Evolutionary conservation across 2,797 vertebrate genomes (phyloP), one percentile per base, ranked within the genome.

Genomic region (Acanthopagrus latus): DNA sequence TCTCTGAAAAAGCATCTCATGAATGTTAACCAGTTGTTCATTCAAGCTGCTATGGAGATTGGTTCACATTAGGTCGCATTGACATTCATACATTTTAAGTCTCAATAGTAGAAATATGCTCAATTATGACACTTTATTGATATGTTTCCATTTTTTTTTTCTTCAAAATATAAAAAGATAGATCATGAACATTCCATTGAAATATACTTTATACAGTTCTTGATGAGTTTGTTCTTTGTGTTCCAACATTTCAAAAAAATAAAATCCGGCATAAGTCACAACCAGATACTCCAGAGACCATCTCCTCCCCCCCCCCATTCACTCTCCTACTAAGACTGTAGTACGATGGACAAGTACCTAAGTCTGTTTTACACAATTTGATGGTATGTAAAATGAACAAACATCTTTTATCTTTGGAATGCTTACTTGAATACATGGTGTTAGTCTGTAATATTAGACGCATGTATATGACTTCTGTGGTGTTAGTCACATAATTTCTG

Each of bases 161-260:
- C 85, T 93, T 92, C 83, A 93, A 94, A 95, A 95, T 95, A 95
- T 95, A 94, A 95, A 95, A 95, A 93, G 93, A 94, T 95, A 94
- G 91, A 92, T 93, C 91, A 93, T 93, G 91, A 95, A 95, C 93
- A 93, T 94, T 95, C 93, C 92, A 88, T 94, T 94, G 93, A 94
- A 95, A 95, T 94, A 95, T 93, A 94, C 90, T 94, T 93, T 95
- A 81, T 94, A 95, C 94, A 94, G 92, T 91, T 94, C 87, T 89
- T 87, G 83, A 94, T 92, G 90, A 89, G 87, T 92, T 38, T 91
- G 86, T 91, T 92, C 90, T 92, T 93, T 91, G 89, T 93, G 91
- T 93, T 88, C 84, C 80, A 84, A 93, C 91, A 90, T 95, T 95
- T 95, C 89, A 92, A 94, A 94, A 94, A 94, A 95, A 95, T 93